These are phyloP conservation scores for Acholoe squamosa DNA, from an alignment of 2,888 invertebrate species.

Conservation along the genomic window DNA sequence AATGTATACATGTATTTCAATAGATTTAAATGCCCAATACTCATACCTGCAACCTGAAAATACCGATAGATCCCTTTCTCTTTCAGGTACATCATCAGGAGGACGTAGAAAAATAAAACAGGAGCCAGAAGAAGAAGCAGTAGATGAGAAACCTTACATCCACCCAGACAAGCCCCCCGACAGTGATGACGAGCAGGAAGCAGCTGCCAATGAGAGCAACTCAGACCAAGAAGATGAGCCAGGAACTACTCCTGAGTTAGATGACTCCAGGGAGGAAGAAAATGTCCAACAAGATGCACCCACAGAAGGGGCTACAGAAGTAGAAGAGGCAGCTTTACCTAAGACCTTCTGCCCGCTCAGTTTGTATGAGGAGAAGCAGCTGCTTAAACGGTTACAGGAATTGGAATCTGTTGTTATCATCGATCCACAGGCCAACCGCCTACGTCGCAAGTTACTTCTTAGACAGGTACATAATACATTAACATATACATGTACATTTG, in stretches of 20 bases:
- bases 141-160: not conserved
- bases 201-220: not conserved
- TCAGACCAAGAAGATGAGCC: not conserved
- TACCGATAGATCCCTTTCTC: not conserved
- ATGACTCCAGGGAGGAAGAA: not conserved
- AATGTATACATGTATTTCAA: too few relatives aligned
- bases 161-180: not conserved
- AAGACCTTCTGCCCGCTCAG: slow-evolving; percentile 81
- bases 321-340: not conserved
- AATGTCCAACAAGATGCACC: not conserved
- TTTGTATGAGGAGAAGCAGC: slow-evolving; percentile 84
- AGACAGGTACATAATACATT: slow-evolving; percentile 83
- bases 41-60: too few relatives aligned
- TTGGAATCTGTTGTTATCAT: slow-evolving; percentile 73
- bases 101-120: not conserved
- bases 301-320: not conserved
- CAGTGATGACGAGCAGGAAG: not conserved
- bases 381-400: slow-evolving; percentile 79
- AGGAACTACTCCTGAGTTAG: not conserved
- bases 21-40: too few relatives aligned
- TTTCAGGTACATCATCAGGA: slow-evolving; percentile 2
- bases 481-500: too few relatives aligned
- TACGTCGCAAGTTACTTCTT: slow-evolving; percentile 86
- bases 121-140: not conserved
- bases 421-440: slow-evolving; percentile 82